phyloP scores from a whole-genome alignment of 2,888 invertebrate species.

The Trachelus stipa region DNA sequence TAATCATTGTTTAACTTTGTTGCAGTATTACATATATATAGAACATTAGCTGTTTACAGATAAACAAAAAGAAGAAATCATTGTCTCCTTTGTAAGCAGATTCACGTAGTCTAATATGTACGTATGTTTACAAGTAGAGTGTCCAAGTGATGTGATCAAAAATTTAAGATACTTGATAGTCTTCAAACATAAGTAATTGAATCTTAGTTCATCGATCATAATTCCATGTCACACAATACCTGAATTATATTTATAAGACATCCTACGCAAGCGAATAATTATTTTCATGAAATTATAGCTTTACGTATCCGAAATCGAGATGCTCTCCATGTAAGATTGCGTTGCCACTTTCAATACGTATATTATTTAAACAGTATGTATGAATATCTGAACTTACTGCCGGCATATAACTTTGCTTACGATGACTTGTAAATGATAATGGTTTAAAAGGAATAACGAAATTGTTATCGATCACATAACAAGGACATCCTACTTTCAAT shows the following conservation, averaged over 20 bases:
- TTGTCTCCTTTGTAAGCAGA: constrained; percentile 1
- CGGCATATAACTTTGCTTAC: background rate
- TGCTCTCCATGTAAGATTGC: background rate
- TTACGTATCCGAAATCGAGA: background rate
- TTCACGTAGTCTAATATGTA: background rate
- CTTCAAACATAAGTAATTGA: background rate
- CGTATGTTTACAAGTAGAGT: constrained; percentile 1
- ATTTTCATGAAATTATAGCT: background rate
- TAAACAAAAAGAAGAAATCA: background rate
- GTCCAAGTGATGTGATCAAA: background rate
- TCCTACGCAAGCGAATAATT: background rate
- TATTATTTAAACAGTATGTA: background rate
- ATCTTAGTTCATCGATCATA: background rate
- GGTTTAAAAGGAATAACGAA: background rate
- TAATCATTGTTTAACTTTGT: constrained; percentile 40
- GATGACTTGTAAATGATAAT: background rate
- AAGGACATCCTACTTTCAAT: constrained; percentile 2
- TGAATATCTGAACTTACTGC: background rate
- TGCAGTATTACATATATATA: constrained; percentile 33
- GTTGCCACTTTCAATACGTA: background rate
- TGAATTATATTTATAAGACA: background rate
- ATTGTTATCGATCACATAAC: background rate
- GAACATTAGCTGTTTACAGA: constrained; percentile 25
- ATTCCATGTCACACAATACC: background rate
- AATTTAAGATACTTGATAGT: background rate